Conservation (phyloP, 37 sponge, comb jelly and placozoan genomes). For the Lycopodina hypogea region DNA sequence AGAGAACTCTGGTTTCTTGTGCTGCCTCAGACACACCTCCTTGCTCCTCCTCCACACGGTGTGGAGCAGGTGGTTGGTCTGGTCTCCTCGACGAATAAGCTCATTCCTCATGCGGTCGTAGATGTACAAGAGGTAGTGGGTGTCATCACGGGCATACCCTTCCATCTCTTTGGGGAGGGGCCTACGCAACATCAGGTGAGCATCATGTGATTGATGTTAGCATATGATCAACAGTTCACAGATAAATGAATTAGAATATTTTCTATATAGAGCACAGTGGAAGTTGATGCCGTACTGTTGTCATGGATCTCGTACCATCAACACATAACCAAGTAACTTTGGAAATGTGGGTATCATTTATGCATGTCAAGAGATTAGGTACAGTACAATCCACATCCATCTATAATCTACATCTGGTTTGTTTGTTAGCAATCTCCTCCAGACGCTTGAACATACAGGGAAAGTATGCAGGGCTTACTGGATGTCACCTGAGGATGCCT, state of each 20-base stretch:
- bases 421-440: too few species aligned
- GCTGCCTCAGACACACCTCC: conserved; percentile 63
- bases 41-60: conserved; percentile 53
- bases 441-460: too few species aligned
- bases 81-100: conserved; percentile 67
- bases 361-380: too few species aligned
- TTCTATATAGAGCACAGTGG: neutral
- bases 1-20: conserved; percentile 66
- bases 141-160: conserved; percentile 95
- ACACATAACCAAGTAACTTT: too few species aligned
- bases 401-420: too few species aligned
- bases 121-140: conserved; percentile 94
- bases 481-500: too few species aligned
- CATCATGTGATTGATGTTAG: neutral
- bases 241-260: neutral
- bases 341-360: too few species aligned
- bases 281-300: too few species aligned
- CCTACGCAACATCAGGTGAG: conserved; percentile 16
- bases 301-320: too few species aligned
- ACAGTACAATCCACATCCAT: too few species aligned
- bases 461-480: too few species aligned
- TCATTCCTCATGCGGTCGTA: conserved; percentile 90
- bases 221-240: neutral
- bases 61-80: conserved; percentile 32
- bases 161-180: conserved; percentile 88